A percentile compares a stretch with the other conserved stretches of the same genome.
These are phyloP conservation scores for Akabosia matsudoensis DNA, from an alignment of 1,140 invertebrate genomes.

Conservation along the genomic window DNA sequence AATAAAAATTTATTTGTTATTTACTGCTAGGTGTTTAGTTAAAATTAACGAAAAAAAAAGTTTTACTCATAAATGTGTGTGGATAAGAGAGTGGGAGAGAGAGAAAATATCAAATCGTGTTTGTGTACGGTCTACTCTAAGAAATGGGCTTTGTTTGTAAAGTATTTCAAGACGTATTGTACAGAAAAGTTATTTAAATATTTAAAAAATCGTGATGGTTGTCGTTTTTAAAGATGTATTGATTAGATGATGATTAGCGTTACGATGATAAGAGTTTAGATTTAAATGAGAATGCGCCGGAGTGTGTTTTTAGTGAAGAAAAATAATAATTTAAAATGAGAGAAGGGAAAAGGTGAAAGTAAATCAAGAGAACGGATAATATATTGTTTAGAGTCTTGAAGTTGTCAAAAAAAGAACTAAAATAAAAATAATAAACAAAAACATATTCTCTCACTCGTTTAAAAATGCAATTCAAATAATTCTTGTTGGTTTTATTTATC, in stretches of 20 bases:
- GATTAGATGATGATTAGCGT: background rate
- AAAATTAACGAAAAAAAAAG: too few species aligned
- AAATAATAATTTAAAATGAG: background rate
- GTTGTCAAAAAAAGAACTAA: constrained; percentile 19
- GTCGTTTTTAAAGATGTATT: background rate
- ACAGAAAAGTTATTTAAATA: background rate
- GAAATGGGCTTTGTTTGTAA: too few species aligned
- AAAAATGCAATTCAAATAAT: background rate
- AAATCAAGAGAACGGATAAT: background rate
- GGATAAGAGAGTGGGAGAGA: too few species aligned
- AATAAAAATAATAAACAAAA: too few species aligned
- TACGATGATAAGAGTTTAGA: too few species aligned
- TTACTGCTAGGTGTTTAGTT: too few species aligned
- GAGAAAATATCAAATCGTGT: too few species aligned
- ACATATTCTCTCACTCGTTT: constrained; percentile 21
- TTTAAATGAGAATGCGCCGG: too few species aligned
- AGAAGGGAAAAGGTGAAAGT: too few species aligned
- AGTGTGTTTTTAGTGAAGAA: background rate
- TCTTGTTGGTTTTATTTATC: background rate
- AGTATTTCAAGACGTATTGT: too few species aligned
- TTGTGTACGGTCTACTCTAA: too few species aligned
- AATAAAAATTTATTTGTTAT: background rate
- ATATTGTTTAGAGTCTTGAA: constrained; percentile 5
- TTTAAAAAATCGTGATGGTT: background rate
- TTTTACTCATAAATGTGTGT: too few species aligned